Conservation (phyloP, 2,797 vertebrate species). For the Chiloscyllium punctatum region DNA sequence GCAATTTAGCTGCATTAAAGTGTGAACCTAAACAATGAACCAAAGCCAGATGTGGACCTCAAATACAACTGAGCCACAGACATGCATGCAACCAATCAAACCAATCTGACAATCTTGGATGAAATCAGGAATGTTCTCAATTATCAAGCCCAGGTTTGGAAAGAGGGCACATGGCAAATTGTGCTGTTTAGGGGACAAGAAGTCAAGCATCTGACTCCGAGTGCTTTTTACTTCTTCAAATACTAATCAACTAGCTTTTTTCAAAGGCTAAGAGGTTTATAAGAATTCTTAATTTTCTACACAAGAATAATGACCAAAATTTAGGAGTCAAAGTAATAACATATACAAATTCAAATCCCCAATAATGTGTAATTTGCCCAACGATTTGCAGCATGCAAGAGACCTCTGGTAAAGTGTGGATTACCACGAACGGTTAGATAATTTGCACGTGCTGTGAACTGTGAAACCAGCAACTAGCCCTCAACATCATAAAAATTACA, state of each 20-base stretch:
- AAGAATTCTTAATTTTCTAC: background rate
- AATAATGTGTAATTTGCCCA: background rate
- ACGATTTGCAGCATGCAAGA: background rate
- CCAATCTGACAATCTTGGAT: background rate
- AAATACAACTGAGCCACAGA: background rate
- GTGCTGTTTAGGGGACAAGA: background rate
- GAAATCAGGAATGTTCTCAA: background rate
- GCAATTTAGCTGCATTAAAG: background rate
- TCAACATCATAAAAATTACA: background rate
- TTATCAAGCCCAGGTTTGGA: background rate
- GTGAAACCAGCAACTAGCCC: background rate
- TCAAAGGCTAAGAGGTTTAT: background rate
- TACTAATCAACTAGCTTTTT: background rate
- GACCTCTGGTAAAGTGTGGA: background rate
- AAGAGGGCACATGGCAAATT: background rate
- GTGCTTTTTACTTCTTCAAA: background rate
- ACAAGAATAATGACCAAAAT: background rate
- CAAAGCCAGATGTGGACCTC: background rate
- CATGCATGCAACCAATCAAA: background rate
- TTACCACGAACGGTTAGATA: background rate
- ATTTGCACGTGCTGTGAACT: background rate
- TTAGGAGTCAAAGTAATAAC: background rate
- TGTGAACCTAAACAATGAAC: background rate
- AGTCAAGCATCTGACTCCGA: background rate
- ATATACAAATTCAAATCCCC: background rate